phyloP scores from a whole-genome alignment of 2,888 invertebrate species.

The Boloria selene region DNA sequence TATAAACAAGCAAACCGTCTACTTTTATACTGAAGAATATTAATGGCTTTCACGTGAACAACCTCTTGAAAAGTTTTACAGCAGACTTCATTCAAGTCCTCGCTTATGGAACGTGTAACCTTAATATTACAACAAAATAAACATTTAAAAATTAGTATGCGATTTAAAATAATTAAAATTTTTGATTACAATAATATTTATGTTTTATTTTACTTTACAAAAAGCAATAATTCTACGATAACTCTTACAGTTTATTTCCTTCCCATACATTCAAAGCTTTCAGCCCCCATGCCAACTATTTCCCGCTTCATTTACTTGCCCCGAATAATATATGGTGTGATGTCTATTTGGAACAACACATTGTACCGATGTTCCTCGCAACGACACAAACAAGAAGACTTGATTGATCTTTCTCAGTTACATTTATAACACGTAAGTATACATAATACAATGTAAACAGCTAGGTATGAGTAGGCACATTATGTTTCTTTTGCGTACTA shows the following conservation, averaged over 20 bases:
- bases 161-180: conserved; percentile 1
- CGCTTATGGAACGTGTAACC: conserved; percentile 10
- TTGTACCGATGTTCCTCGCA: not conserved
- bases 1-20: not conserved
- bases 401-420: conserved; percentile 16
- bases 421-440: not conserved
- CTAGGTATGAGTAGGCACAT: too few species aligned
- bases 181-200: too few species aligned
- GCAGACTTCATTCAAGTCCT: conserved; percentile 12
- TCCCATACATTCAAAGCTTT: conserved; percentile 36
- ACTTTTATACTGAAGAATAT: conserved; percentile 15
- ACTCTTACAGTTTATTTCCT: conserved; percentile 25
- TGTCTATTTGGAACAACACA: conserved; percentile 27
- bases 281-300: conserved; percentile 42
- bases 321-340: conserved; percentile 39
- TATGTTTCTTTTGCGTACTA: too few species aligned
- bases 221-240: not conserved
- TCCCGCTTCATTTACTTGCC: conserved; percentile 44
- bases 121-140: conserved; percentile 4
- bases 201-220: too few species aligned
- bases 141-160: not conserved
- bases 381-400: conserved; percentile 2
- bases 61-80: conserved; percentile 21
- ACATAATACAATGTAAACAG: too few species aligned
- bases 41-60: conserved; percentile 21